These are phyloP conservation scores for Eristalis tenax DNA, from an alignment of 2,888 invertebrate species.

Conservation along the genomic window DNA sequence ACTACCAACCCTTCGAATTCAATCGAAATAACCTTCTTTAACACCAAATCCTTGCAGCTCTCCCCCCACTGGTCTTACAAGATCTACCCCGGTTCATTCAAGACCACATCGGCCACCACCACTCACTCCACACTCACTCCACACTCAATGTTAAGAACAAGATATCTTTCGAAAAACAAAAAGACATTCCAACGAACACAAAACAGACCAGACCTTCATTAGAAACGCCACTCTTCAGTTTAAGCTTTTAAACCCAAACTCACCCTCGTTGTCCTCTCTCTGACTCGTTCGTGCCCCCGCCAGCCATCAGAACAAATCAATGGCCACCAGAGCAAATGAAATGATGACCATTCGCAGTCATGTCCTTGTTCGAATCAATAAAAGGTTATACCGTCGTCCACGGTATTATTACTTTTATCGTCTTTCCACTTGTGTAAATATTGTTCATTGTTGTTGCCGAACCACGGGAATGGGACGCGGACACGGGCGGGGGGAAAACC, in stretches of 20 bases:
- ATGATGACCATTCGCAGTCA: constrained; percentile 7
- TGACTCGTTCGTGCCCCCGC: neutral
- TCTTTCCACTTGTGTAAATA: constrained; percentile 50
- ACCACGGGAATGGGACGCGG: neutral
- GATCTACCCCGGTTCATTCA: too few species aligned
- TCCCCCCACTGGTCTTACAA: too few species aligned
- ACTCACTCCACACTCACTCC: too few species aligned
- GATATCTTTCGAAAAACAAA: too few species aligned
- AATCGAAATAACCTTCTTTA: too few species aligned
- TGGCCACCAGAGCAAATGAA: constrained; percentile 3
- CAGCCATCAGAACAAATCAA: neutral
- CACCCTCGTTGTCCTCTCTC: neutral
- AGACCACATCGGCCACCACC: too few species aligned
- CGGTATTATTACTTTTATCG: constrained; percentile 44
- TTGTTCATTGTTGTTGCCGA: constrained; percentile 34
- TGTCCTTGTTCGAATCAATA: constrained; percentile 15
- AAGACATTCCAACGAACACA: too few species aligned
- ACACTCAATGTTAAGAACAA: too few species aligned
- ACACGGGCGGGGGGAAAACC: neutral
- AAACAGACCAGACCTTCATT: too few species aligned
- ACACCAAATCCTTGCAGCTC: too few species aligned
- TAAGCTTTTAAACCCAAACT: neutral
- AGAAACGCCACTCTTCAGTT: neutral
- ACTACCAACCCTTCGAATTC: too few species aligned
- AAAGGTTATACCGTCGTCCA: constrained; percentile 5